Base-by-base conservation (phyloP, 2,888 invertebrate species). In the Oasisia sp. region DNA sequence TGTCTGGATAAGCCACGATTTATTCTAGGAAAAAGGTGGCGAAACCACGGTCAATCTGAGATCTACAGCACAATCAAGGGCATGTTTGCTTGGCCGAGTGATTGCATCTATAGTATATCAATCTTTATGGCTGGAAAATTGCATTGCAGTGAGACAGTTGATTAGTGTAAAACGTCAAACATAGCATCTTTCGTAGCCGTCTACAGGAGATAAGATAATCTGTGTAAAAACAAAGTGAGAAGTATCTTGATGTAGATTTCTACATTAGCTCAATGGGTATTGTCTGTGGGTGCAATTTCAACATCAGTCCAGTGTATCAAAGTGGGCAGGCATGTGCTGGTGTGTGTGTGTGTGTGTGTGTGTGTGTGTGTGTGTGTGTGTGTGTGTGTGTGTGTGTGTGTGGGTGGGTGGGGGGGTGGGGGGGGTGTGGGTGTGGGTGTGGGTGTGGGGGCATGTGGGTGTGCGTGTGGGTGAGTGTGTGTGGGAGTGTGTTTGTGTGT, bases 111-210 rank as follows among this genome's bases (percentile, higher is more conserved):
- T 74, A 74, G 74, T 74, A 74, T 74, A 74, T 74, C 3, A 74
- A 74, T 74, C 74, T 74, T 74, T 74, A 74, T 74, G 74, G 74
- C 74, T 74, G 74, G 74, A n/a, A 74, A 74, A 74, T n/a, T 74
- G 74, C n/a, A 19, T 74, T 74, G n/a, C 74, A n/a, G 74, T 19
- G 74, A 74, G 74, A 74, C 74, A 74, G 74, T 74, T 74, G 74
- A 74, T 74, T 74, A 74, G 74, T 74, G 7, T 27, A 74, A 74
- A 74, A 27, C 3, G 74, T 74, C 74, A 74, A 74, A 74, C 74
- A 74, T 74, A n/a, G 74, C 74, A 3, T 74, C 74, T 74, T 74
- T 27, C 74, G n/a, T n/a, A 74, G 74, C 74, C 19, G 74, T 74
- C 74, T 74, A n/a, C n/a, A 27, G n/a, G n/a, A 74, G 74, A 74